Evolutionary conservation across 2,888 invertebrate species (phyloP), one percentile per base, ranked within the genome.

Genomic region (Morinoia aosen): DNA sequence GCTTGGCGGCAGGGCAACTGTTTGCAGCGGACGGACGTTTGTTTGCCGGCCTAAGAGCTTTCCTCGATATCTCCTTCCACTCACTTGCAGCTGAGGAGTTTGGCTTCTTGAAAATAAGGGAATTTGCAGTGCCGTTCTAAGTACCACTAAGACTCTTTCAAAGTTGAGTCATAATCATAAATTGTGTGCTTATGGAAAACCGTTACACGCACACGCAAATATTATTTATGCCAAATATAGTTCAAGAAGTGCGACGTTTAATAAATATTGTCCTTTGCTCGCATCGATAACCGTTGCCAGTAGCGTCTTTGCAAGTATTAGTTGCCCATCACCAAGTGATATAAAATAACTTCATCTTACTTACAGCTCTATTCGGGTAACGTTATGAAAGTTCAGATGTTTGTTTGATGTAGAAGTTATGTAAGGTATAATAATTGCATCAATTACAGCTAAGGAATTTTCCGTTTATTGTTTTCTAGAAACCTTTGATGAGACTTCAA

Each of bases 21-120:
- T 90, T 90, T 90, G 90, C 90, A 4, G 90, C 90, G 90, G 90
- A 48, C 39, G 19, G 90, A 76, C 90, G 90, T 90, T 48, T 90
- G 90, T 90, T 90, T 90, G 90, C 90, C 39, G 40, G 12, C 90
- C 90, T 90, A 90, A 90, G 90, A 90, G 90, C 90, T 90, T 90
- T 90, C 90, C 33, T 90, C 40, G 90, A 48, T 90, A 48, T 90
- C 90, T 90, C 25, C 90, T 39, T 90, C 90, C 40, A 14, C 40
- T 48, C 39, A 90, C 90, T 90, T 19, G 90, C 39, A 48, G 76
- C 76, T 76, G 76, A 33, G 76, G 76, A 76, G 40, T 39, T 90
- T 90, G 39, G 90, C 90, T 90, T 90, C 90, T 48, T 14, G 48
- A 40, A 90, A 90, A 90, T 90, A 90, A 90, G 90, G 33, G 90